Base-by-base conservation (phyloP, 2,888 invertebrate species). In the Ectropis crepuscularia region DNA sequence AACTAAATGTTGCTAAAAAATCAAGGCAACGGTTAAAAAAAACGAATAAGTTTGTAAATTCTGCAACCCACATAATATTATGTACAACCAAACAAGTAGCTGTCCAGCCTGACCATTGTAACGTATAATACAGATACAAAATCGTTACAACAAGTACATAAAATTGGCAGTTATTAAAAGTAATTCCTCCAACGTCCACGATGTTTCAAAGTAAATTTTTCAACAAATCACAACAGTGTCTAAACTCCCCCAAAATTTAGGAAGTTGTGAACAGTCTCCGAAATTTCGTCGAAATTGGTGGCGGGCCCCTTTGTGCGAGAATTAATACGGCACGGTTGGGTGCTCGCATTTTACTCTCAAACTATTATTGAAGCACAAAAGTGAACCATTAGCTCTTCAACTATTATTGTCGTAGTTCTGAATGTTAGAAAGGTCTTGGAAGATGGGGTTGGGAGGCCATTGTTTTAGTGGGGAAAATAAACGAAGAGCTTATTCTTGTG, bases 231-330 rank as follows among this genome's bases (percentile, higher is more conserved):
- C 53, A 48, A 47, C 47, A 48, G 36, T 53, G 48, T 42, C 59
- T 41, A 45, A 54, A 55, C 49, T 62, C 53, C 57, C 60, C 63
- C 61, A 59, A 63, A 72, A 68, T 61, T 53, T 67, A 43, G 63
- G 59, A 68, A 70, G 64, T 71, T 68, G 63, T 57, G 63, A 72
- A 72, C 70, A 67, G 61, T 64, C 61, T 70, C 69, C 61, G 69
- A 69, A 71, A 69, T 69, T 71, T 69, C 64, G 53, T 47, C 45
- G 54, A 67, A 73, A 73, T 73, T 71, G 71, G 68, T 61, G 68
- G 51, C 57, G 62, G 67, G 65, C 63, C 61, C 69, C 71, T 73
- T 73, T 71, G 72, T 72, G 54, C 51, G 63, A 49, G 67, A 71
- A 73, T 73, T 71, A 73, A 71, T 73, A 68, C 59, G 63, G 42